phyloP scores from a whole-genome alignment of 2,797 vertebrate species.

The Tamandua tetradactyla region DNA sequence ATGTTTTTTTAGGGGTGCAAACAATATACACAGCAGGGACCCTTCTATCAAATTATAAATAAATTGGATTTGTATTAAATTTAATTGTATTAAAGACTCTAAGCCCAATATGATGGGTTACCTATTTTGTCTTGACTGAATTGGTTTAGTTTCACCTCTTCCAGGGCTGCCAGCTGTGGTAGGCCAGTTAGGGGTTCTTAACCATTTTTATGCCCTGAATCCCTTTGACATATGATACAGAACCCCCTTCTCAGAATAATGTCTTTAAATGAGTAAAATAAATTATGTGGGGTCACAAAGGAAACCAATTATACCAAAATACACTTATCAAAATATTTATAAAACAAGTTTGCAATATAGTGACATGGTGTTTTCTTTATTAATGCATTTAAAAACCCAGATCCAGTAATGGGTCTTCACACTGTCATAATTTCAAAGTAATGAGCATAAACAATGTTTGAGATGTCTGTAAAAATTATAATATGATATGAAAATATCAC shows the following conservation, averaged over 20 bases:
- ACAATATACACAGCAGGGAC: background rate
- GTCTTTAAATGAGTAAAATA: conserved; percentile 52
- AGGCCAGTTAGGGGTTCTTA: background rate
- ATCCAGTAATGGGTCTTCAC: background rate
- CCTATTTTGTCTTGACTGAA: background rate
- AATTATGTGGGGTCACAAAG: background rate
- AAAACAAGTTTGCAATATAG: conserved; percentile 9
- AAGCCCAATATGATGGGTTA: background rate
- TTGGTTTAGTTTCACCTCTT: background rate
- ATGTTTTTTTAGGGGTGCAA: background rate
- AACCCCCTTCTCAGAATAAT: background rate
- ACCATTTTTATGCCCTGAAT: background rate
- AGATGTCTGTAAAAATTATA: background rate
- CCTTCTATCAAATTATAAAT: conserved; percentile 28
- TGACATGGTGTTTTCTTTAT: conserved; percentile 37
- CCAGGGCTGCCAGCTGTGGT: background rate
- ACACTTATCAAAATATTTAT: background rate
- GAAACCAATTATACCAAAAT: conserved; percentile 17
- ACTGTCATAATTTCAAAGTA: conserved; percentile 2
- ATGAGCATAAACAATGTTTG: conserved; percentile 29
- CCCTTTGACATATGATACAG: background rate
- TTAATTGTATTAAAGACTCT: background rate
- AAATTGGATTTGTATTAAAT: conserved; percentile 19
- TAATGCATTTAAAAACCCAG: background rate
- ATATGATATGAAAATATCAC: conserved; percentile 28